Evolutionary conservation across 1,140 invertebrate species (phyloP).

Genomic region (Trichonephila clavata): DNA sequence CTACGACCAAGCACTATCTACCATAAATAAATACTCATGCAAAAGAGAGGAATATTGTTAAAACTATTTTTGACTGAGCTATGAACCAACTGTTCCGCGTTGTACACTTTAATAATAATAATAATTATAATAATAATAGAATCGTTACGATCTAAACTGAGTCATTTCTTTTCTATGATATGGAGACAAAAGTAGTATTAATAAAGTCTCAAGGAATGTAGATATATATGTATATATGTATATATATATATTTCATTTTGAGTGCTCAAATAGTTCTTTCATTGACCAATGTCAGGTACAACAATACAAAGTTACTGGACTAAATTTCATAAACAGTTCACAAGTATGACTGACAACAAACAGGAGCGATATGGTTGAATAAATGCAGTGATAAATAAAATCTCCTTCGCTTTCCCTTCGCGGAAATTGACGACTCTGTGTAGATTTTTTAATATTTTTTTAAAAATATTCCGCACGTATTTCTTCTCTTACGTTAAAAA

Average conservation of each 20-base stretch:
- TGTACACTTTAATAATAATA: constrained; percentile 49
- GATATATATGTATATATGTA: constrained; percentile 34
- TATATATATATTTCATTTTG: constrained; percentile 43
- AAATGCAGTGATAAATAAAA: constrained; percentile 76
- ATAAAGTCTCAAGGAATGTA: constrained; percentile 69
- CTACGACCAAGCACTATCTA: constrained; percentile 74
- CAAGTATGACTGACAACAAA: constrained; percentile 70
- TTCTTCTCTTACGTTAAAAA: constrained; percentile 38
- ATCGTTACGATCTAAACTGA: constrained; percentile 55
- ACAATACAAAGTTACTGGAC: constrained; percentile 75
- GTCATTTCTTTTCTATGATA: constrained; percentile 73
- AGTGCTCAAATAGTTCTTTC: constrained; percentile 72
- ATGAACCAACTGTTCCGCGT: constrained; percentile 66
- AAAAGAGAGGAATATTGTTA: constrained; percentile 75
- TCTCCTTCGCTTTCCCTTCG: constrained; percentile 23
- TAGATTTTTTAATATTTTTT: constrained; percentile 50
- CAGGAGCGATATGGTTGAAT: constrained; percentile 75
- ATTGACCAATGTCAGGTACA: constrained; percentile 69
- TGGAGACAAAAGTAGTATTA: constrained; percentile 76
- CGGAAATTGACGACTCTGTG: constrained; percentile 41
- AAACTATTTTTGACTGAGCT: constrained; percentile 68
- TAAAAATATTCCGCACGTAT: constrained; percentile 70
- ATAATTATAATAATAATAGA: constrained; percentile 72
- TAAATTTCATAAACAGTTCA: constrained; percentile 74
- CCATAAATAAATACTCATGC: constrained; percentile 74